phyloP scores from a whole-genome alignment of 2,113 vertebrate species.

The Pelecanus crispus region DNA sequence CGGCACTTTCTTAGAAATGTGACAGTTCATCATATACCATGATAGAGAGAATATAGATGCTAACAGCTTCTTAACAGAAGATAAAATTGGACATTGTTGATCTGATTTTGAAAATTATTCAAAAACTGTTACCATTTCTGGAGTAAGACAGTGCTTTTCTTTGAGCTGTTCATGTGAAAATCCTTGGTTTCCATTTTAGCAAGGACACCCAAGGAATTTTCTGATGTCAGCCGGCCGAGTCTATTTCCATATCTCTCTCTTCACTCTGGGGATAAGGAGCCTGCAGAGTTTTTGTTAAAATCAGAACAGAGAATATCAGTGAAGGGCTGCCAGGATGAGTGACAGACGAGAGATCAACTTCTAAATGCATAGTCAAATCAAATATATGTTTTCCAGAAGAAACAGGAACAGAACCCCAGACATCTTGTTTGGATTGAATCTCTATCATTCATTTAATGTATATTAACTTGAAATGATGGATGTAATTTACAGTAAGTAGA shows the following conservation, averaged over 20 bases:
- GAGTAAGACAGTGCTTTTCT: background rate
- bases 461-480: background rate
- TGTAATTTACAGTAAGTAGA: background rate
- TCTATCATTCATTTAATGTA: background rate
- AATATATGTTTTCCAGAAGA: background rate
- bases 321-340: conserved; percentile 6
- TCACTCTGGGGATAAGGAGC: background rate
- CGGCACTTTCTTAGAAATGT: background rate
- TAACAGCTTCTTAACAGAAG: background rate
- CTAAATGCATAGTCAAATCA: conserved; percentile 19
- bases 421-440: background rate
- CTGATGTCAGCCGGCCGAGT: background rate
- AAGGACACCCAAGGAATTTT: background rate
- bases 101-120: background rate
- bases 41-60: background rate
- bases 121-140: background rate
- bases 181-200: background rate
- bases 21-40: background rate
- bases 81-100: background rate
- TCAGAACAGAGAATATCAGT: background rate
- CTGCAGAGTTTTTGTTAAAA: background rate
- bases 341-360: background rate
- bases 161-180: background rate
- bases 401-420: background rate
- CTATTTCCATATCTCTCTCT: background rate